These are phyloP conservation scores for Adrianichthys oophorus DNA, from an alignment of 2,797 vertebrate species.

Conservation along the genomic window DNA sequence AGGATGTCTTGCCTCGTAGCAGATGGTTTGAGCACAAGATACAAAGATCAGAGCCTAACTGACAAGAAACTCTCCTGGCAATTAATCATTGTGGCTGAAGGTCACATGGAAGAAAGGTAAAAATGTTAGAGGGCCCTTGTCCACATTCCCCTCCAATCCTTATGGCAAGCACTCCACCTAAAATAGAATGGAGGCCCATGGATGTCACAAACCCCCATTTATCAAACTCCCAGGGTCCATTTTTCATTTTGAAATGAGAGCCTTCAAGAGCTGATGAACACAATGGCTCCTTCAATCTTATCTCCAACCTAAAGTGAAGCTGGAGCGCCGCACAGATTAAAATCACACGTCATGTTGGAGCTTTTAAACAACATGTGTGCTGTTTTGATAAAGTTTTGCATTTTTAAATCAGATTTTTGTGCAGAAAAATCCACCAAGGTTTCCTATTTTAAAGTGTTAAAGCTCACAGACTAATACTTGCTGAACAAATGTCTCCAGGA, in stretches of 20 bases:
- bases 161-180: slow-evolving; percentile 71
- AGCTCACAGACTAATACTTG: slow-evolving; percentile 14
- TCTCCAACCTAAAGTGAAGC: slow-evolving; percentile 65
- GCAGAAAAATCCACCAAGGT: slow-evolving; percentile 32
- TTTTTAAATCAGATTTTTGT: slow-evolving; percentile 42
- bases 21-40: slow-evolving; percentile 83
- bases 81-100: slow-evolving; percentile 88
- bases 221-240: slow-evolving; percentile 82
- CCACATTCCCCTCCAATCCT: slow-evolving; percentile 72
- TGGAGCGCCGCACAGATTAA: slow-evolving; percentile 68
- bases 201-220: slow-evolving; percentile 83
- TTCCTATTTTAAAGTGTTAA: slow-evolving; percentile 40
- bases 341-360: slow-evolving; percentile 62
- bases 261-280: slow-evolving; percentile 82
- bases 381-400: slow-evolving; percentile 51
- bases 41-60: slow-evolving; percentile 87
- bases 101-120: slow-evolving; percentile 82
- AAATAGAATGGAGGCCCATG: slow-evolving; percentile 79
- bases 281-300: slow-evolving; percentile 84
- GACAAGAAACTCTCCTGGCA: slow-evolving; percentile 84
- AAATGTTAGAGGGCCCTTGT: slow-evolving; percentile 76
- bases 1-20: slow-evolving; percentile 74
- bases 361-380: slow-evolving; percentile 48
- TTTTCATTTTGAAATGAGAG: slow-evolving; percentile 85
- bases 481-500: slow-evolving; percentile 25